Evolutionary conservation across 2,113 vertebrate species (phyloP).

Genomic region (Eulacestoma nigropectus): DNA sequence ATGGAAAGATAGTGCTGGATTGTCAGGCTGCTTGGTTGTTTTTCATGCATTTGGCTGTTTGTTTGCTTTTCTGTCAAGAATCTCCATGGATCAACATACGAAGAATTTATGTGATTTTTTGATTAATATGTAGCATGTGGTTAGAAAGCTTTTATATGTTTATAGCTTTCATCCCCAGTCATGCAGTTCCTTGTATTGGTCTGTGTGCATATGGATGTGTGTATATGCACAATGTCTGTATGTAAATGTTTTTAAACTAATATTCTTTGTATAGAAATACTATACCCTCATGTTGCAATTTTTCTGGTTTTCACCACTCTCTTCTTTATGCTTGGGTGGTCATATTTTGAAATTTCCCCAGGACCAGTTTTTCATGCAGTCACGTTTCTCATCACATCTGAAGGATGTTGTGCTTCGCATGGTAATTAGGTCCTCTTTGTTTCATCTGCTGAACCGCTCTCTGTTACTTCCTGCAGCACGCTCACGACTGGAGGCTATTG

Average conservation of each 20-base stretch:
- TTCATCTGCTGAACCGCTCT: constrained; percentile 70
- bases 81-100: not conserved
- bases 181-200: not conserved
- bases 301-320: constrained; percentile 50
- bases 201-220: not conserved
- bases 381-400: constrained; percentile 83
- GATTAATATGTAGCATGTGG: constrained; percentile 15
- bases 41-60: constrained; percentile 11
- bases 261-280: constrained; percentile 18
- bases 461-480: constrained; percentile 60
- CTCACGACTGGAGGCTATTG: constrained; percentile 58
- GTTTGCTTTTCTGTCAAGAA: constrained; percentile 22
- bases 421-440: constrained; percentile 86
- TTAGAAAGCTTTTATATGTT: constrained; percentile 8
- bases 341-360: constrained; percentile 82
- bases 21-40: not conserved
- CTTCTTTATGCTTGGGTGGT: constrained; percentile 79
- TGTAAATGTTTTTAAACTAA: constrained; percentile 28
- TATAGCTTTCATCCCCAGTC: not conserved
- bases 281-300: constrained; percentile 15
- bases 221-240: not conserved
- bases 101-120: not conserved
- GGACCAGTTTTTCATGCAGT: constrained; percentile 76
- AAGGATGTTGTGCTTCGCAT: constrained; percentile 83
- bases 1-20: not conserved